Evolutionary conservation across 1,140 invertebrate genomes (phyloP).

Genomic region (Atta texana): DNA sequence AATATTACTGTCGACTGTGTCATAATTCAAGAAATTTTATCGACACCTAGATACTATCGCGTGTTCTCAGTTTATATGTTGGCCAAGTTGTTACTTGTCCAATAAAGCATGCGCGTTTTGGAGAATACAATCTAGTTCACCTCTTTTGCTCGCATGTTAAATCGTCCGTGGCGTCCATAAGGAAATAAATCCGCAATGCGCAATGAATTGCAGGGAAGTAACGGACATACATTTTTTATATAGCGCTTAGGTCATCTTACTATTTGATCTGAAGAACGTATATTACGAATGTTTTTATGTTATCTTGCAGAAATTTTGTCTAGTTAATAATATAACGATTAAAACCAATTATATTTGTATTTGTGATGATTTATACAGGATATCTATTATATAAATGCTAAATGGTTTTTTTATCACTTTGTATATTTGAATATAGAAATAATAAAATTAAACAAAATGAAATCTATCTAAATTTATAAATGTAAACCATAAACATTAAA

Average conservation of each 20-base stretch:
- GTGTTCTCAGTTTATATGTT: conserved; percentile 45
- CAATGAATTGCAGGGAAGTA: conserved; percentile 36
- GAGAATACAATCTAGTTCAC: conserved; percentile 11
- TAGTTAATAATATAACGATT: neutral
- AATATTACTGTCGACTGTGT: neutral
- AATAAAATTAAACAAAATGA: neutral
- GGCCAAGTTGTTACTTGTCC: conserved; percentile 41
- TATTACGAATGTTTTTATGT: neutral
- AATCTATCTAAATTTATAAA: conserved; percentile 1
- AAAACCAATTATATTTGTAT: neutral
- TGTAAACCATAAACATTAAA: neutral
- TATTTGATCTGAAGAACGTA: conserved; percentile 6
- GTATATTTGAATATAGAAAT: neutral
- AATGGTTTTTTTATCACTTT: too few species aligned
- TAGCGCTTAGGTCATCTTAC: neutral
- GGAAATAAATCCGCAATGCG: conserved; percentile 53
- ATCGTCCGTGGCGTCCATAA: conserved; percentile 2
- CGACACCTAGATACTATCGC: conserved; percentile 25
- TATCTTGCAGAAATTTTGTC: neutral
- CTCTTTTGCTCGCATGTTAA: conserved; percentile 45
- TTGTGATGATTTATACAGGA: neutral
- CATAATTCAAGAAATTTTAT: conserved; percentile 20
- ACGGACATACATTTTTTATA: neutral
- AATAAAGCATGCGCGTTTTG: conserved; percentile 25
- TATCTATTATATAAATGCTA: too few species aligned